Conservation (phyloP, 1,140 invertebrate species). For the Nephotettix cincticeps region DNA sequence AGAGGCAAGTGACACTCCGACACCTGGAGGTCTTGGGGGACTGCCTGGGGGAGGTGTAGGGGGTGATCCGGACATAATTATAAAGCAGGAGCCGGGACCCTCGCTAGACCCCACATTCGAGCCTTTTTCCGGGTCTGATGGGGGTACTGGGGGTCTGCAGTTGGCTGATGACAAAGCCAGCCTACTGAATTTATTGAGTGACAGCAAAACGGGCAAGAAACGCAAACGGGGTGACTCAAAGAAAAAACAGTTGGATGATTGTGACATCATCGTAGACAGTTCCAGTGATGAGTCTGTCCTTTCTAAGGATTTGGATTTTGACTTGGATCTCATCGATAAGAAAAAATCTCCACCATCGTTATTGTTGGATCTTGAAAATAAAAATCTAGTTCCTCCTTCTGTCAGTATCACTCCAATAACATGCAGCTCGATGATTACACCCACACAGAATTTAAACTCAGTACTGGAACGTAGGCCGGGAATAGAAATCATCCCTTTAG, state of each 20-base stretch:
- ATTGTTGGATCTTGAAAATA: slow-evolving; percentile 45
- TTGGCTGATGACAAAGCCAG: slow-evolving; percentile 11
- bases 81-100: slow-evolving; percentile 54
- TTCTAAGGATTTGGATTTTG: slow-evolving; percentile 8
- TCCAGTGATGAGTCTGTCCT: slow-evolving; percentile 63
- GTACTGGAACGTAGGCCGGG: slow-evolving; percentile 67
- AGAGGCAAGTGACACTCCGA: not conserved
- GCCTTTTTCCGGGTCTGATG: slow-evolving; percentile 7
- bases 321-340: slow-evolving; percentile 57
- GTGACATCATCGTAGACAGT: slow-evolving; percentile 57
- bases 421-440: slow-evolving; percentile 44
- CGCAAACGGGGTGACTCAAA: slow-evolving; percentile 45
- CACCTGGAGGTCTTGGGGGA: slow-evolving; percentile 17
- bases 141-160: not conserved
- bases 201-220: slow-evolving; percentile 24
- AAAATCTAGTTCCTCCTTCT: slow-evolving; percentile 61
- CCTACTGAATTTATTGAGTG: slow-evolving; percentile 13
- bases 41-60: slow-evolving; percentile 29
- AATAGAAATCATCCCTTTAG: slow-evolving; percentile 74
- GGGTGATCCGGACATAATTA: slow-evolving; percentile 48
- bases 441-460: slow-evolving; percentile 57
- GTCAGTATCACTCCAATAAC: slow-evolving; percentile 78
- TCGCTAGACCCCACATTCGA: slow-evolving; percentile 24
- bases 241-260: slow-evolving; percentile 51
- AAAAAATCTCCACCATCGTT: slow-evolving; percentile 47